Evolutionary conservation across 1,140 invertebrate genomes (phyloP), one percentile per base, ranked within the genome.

Genomic region (Latrodectus geometricus): DNA sequence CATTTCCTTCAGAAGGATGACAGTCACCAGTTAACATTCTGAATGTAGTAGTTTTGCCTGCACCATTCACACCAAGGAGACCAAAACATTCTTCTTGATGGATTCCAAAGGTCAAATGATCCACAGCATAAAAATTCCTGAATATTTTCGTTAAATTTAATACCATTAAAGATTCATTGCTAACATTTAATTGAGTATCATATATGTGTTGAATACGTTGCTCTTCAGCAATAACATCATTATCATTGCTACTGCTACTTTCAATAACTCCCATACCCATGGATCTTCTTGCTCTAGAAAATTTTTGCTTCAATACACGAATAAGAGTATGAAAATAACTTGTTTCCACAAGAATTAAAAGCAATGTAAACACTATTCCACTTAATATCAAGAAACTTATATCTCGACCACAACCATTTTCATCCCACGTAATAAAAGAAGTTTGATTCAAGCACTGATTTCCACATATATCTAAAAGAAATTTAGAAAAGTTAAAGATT

Each of bases 31-130:
- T 93, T 48, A 93, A 88, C 92, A 94, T 94, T 89, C 95, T 95
- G 89, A 98, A 97, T 9, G 95, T 97, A 14, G 95, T 95, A 9
- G 96, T 96, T 92, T 98, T 98, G 8, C 97, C 97, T 8, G 97
- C 96, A 0, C 96, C 97, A 89, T 95, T 95, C 0, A 95, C 93
- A 48, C 96, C 96, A 4, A 97, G 90, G 20, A 97, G 91, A 4
- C 96, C 96, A 91, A 97, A 97, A 90, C 96, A 97, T 91, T 96
- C 95, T 4, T 95, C 95, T n/a, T 93, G 91, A 70, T 93, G 92
- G 0, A 96, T 94, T 0, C 94, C 93, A 89, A 97, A 94, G 89
- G 93, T 94, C 3, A 96, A 89, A 69, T 93, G 92, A 83, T 95
- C 93, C 0, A 96, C 95, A 0, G 95, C 95, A 8, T 74, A 88